Evolutionary conservation across 2,888 invertebrate genomes (phyloP).

Genomic region (Stenolophus ochropezus): DNA sequence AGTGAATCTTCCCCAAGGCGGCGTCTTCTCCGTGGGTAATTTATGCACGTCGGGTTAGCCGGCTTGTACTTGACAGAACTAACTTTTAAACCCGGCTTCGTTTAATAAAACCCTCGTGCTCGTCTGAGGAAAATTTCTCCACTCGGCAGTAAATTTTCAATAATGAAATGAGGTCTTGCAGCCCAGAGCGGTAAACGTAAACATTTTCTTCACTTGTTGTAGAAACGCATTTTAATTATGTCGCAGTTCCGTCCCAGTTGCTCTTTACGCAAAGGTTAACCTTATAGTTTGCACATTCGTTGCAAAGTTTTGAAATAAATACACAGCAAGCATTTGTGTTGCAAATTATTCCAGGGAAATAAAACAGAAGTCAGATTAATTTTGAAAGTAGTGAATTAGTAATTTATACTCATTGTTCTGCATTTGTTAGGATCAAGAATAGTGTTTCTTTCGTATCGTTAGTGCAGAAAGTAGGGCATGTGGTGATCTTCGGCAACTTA

Average conservation of each 20-base stretch:
- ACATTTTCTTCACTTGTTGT: constrained; percentile 10
- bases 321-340: too few species aligned
- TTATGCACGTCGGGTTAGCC: constrained; percentile 44
- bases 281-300: too few species aligned
- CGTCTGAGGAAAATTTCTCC: constrained; percentile 43
- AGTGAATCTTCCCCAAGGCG: not conserved
- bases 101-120: constrained; percentile 52
- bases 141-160: constrained; percentile 52
- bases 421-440: too few species aligned
- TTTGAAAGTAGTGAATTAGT: too few species aligned
- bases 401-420: too few species aligned
- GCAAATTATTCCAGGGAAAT: too few species aligned
- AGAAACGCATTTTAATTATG: not conserved
- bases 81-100: constrained; percentile 51
- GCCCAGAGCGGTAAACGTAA: constrained; percentile 11
- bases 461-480: too few species aligned
- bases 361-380: too few species aligned
- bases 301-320: too few species aligned
- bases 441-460: too few species aligned
- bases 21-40: constrained; percentile 7
- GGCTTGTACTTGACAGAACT: constrained; percentile 32
- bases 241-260: not conserved
- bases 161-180: constrained; percentile 43
- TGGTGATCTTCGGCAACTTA: too few species aligned
- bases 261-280: too few species aligned